phyloP scores from a whole-genome alignment of 2,888 invertebrate species.

The Caenorhabditis macrosperma region DNA sequence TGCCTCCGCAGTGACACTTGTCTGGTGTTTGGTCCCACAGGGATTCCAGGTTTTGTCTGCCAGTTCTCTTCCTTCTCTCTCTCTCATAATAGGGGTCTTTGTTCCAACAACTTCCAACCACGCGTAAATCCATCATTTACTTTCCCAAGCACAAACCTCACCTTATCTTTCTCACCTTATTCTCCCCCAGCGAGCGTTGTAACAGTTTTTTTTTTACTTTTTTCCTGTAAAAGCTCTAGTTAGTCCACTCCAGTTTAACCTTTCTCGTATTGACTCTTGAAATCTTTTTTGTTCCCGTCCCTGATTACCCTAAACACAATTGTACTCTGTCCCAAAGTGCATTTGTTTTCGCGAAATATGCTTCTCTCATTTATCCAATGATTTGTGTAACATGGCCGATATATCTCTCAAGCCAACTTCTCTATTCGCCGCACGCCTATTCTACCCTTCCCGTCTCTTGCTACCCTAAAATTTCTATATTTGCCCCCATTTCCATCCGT shows the following conservation, averaged over 20 bases:
- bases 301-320: neutral
- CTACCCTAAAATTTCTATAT: neutral
- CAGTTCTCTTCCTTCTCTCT: slow-evolving; percentile 38
- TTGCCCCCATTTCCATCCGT: slow-evolving; percentile 10
- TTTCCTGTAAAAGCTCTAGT: neutral
- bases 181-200: too few species aligned
- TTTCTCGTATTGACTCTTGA: slow-evolving; percentile 8
- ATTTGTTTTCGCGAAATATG: neutral
- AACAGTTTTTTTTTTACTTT: too few species aligned
- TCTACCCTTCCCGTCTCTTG: too few species aligned
- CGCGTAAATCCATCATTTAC: slow-evolving; percentile 43
- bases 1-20: neutral
- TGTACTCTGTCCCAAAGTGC: slow-evolving; percentile 1
- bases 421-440: neutral
- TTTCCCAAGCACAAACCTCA: slow-evolving; percentile 27
- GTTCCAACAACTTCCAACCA: slow-evolving; percentile 56
- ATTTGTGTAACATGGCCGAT: too few species aligned
- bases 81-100: slow-evolving; percentile 54
- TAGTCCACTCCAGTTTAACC: slow-evolving; percentile 19
- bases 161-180: neutral
- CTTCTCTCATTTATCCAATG: neutral
- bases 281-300: slow-evolving; percentile 4
- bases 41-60: slow-evolving; percentile 52
- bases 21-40: slow-evolving; percentile 39
- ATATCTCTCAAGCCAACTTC: too few species aligned